Base-by-base conservation (phyloP, 2,797 vertebrate genomes). In the Tachyglossus aculeatus region DNA sequence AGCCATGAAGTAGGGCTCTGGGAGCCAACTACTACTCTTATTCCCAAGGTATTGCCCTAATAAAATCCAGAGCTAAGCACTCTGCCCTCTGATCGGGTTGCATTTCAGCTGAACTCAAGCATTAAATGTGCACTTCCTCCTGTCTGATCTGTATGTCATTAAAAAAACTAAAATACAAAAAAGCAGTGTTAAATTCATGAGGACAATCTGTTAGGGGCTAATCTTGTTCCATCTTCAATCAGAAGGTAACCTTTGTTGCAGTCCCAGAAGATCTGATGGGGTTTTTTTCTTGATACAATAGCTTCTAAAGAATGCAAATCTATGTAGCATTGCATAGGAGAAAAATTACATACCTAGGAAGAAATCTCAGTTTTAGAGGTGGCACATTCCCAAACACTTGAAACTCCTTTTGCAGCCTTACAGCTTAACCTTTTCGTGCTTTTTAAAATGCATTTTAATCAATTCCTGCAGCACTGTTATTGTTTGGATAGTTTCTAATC, bases 381-480 rank as follows among this genome's bases (percentile, higher is more conserved):
- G 69, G 51, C 11, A 18, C 22, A 4, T 71, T 58, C 36, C 41
- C 19, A 44, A 65, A 15, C 6, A 11, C 0, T 47, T 21, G 12
- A 34, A 77, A 62, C 15, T 52, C 67, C 6, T 69, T 9, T 39
- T 72, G 4, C 6, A 33, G 7, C 32, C 24, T 81, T 81, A 37
- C 11, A 52, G 16, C 25, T 71, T 73, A 36, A 45, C 19, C 31
- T 81, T 18, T 60, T 31, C 44, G 2, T 67, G 71, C 44, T 7
- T 66, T 13, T 56, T 44, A 60, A 60, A 73, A 58, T 67, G 16
- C 2, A 16, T 52, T 74, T 43, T 18, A 27, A 0, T 56, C 45
- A 75, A 8, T 36, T 70, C 53, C n/a, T 79, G 7, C 16, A 71
- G 50, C 19, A 60, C 4, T 71, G 0, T 52, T 77, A 16, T 3